These are phyloP conservation scores for Sebastes nivosus DNA, from an alignment of 2,797 vertebrate species.

Conservation along the genomic window DNA sequence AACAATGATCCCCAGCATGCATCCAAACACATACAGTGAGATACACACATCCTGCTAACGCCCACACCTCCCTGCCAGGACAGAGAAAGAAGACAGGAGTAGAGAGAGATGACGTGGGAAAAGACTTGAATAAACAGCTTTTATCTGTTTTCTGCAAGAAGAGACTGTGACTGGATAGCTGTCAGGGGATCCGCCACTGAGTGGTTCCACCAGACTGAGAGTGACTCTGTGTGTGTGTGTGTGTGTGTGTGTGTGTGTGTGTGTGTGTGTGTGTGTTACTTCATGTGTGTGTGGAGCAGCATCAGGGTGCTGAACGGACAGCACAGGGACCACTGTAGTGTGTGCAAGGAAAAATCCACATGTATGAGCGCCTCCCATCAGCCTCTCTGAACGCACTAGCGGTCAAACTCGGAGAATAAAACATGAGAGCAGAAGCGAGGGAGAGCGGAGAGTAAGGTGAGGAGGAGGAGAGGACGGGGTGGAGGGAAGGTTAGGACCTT, in stretches of 20 bases:
- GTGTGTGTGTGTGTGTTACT: background rate
- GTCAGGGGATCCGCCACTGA: conserved; percentile 48
- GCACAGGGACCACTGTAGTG: conserved; percentile 3
- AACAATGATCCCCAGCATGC: conserved; percentile 3
- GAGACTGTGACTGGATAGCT: conserved; percentile 39
- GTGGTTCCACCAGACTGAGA: conserved; percentile 42
- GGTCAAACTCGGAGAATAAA: conserved; percentile 49
- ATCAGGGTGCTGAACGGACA: conserved; percentile 13
- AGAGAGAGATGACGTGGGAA: conserved; percentile 40
- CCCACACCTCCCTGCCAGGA: conserved; percentile 27
- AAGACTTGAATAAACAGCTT: conserved; percentile 60
- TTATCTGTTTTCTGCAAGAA: conserved; percentile 56
- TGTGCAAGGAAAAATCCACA: conserved; percentile 7
- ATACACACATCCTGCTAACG: conserved; percentile 24
- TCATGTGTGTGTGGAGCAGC: conserved; percentile 8
- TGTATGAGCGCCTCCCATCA: conserved; percentile 32
- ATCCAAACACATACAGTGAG: conserved; percentile 11
- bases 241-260: background rate
- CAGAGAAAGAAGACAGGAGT: conserved; percentile 12
- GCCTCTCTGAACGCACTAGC: conserved; percentile 15
- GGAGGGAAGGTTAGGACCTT: conserved; percentile 25
- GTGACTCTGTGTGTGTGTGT: conserved; percentile 1
- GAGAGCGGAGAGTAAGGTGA: conserved; percentile 5
- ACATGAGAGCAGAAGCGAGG: conserved; percentile 38
- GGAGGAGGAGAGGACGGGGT: background rate